Evolutionary conservation across 1,140 invertebrate species (phyloP), one percentile per base, ranked within the genome.

Genomic region (Melanaphis sacchari): DNA sequence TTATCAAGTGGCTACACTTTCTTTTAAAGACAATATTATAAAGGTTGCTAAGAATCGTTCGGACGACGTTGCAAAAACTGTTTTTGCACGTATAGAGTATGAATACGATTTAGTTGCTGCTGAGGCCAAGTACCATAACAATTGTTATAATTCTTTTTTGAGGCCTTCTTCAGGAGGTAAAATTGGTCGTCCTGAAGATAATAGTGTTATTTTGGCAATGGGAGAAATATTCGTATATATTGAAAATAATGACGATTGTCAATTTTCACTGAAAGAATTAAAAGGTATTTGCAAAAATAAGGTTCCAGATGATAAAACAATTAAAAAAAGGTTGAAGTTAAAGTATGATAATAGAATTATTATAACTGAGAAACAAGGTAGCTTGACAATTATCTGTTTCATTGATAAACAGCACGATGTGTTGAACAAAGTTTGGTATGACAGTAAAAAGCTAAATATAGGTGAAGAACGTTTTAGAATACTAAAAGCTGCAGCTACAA

Each of bases 231-330:
- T 89, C 6, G 1, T 21, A 38, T 88, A 88, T 21, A 89, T 89
- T 52, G 46, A 89, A 89, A 89, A 54, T 89, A 89, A 54, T 89
- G 88, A 89, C n/a, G 46, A 54, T 54, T 89, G 88, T 54, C 88
- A 89, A 8, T 89, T 89, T 89, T 52, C 88, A 54, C 46, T 54
- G 36, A 8, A 54, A 54, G 88, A 89, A 38, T 52, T 89, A 52
- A 89, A 89, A 89, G 26, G 21, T 54, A 38, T 54, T 89, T 89
- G 88, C n/a, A 89, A 89, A 89, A 89, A 49, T 89, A 54, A 38
- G 22, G n/a, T 52, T 54, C 46, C 36, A 38, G 88, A 88, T 52
- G 31, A 88, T n/a, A 88, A 21, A 89, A 89, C 49, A 89, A 89
- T 89, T 52, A 89, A 89, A 52, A 49, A 49, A 88, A 46, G 43